A percentile compares a stretch with the other conserved stretches of the same genome.
Evolutionary conservation across 23 tunicate genomes (phyloP).

Genomic region (Corella eumyota): DNA sequence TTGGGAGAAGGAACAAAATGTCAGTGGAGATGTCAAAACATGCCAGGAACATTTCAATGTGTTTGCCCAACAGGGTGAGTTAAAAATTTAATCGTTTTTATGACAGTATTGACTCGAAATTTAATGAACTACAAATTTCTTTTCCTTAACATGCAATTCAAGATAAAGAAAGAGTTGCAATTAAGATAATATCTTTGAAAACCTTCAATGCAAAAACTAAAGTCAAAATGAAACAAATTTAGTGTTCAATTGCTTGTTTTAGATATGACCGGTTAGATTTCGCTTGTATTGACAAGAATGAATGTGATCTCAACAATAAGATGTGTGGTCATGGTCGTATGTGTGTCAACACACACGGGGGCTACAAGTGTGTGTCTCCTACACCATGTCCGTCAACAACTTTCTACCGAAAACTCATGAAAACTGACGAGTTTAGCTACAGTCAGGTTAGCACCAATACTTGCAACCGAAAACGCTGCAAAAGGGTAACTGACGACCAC

Average conservation of each 20-base stretch:
- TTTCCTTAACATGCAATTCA: background rate
- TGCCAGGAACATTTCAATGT: slow-evolving; percentile 81
- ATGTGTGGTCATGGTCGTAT: slow-evolving; percentile 29
- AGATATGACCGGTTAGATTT: slow-evolving; percentile 60
- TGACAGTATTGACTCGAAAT: background rate
- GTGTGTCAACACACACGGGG: slow-evolving; percentile 81
- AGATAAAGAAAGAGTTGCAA: too few species aligned
- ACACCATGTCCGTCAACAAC: slow-evolving; percentile 34
- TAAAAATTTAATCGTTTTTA: too few species aligned
- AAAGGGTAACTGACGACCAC: slow-evolving; percentile 1
- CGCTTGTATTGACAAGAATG: slow-evolving; percentile 82
- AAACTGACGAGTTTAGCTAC: slow-evolving; percentile 80
- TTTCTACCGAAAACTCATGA: slow-evolving; percentile 66
- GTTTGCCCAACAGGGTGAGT: slow-evolving; percentile 83
- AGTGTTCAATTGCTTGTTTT: too few species aligned
- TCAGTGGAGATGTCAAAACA: slow-evolving; percentile 82
- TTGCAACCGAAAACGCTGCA: slow-evolving; percentile 65
- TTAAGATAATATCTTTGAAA: too few species aligned
- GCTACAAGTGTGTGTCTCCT: slow-evolving; percentile 38
- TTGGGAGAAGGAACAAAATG: slow-evolving; percentile 72
- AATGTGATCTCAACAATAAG: slow-evolving; percentile 50
- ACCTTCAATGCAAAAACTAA: too few species aligned
- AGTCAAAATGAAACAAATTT: too few species aligned
- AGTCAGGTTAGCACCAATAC: slow-evolving; percentile 81
- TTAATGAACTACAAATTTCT: background rate